A percentile compares a stretch with the other conserved stretches of the same genome.
Conservation (phyloP, 2,888 invertebrate genomes). For the Machimus rusticus region DNA sequence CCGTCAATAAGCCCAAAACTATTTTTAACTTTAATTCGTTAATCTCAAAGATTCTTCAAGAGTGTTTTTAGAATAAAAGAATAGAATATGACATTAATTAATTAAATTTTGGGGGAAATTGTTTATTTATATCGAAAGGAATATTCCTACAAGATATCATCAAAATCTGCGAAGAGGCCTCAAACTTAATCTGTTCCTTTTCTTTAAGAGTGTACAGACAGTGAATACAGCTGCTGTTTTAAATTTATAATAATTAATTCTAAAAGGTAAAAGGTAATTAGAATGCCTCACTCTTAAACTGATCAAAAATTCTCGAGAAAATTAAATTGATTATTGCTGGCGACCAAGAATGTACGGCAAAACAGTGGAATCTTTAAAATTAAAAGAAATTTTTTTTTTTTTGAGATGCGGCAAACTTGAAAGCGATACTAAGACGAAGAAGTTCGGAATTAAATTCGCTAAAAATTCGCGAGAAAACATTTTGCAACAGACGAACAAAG, state of each 20-base stretch:
- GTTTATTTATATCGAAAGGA: no score
- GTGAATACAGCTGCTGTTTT: not conserved
- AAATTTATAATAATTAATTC: not conserved
- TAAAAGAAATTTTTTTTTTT: no score
- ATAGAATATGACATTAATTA: no score
- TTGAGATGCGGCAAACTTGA: not conserved
- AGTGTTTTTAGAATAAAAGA: no score
- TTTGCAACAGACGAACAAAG: slow-evolving; percentile 5
- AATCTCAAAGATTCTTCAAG: no score
- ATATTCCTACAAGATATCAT: no score
- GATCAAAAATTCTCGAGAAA: not conserved
- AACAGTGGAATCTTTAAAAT: not conserved
- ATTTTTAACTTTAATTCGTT: no score
- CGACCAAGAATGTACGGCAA: not conserved
- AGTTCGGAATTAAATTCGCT: not conserved
- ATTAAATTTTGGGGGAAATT: no score
- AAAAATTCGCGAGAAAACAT: not conserved
- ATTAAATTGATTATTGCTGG: not conserved
- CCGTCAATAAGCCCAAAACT: no score
- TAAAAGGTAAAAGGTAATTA: not conserved
- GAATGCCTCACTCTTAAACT: not conserved
- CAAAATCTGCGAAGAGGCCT: no score
- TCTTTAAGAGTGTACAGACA: no score
- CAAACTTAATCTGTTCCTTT: no score
- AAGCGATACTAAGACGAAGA: not conserved